Conservation (phyloP, 1,140 invertebrate species). For the Mactra quadrangularis region DNA sequence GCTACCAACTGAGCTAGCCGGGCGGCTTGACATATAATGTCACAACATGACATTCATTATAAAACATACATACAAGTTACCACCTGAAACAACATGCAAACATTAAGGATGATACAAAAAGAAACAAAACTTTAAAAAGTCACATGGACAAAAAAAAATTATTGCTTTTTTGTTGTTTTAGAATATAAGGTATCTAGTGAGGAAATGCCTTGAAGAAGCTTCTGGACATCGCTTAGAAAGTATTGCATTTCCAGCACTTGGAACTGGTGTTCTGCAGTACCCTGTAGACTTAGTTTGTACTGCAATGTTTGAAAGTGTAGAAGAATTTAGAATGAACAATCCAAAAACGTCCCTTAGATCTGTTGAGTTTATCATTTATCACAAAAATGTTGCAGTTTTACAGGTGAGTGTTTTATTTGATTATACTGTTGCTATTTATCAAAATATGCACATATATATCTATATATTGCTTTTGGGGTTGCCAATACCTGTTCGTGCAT, state of each 20-base stretch:
- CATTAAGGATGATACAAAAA: too few relatives aligned
- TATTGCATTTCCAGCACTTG: constrained; percentile 60
- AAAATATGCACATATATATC: too few relatives aligned
- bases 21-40: too few relatives aligned
- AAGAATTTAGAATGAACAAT: constrained; percentile 1
- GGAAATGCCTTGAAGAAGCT: not conserved
- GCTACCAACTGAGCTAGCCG: too few relatives aligned
- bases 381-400: constrained; percentile 11
- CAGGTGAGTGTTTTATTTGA: constrained; percentile 9
- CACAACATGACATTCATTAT: too few relatives aligned
- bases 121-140: too few relatives aligned
- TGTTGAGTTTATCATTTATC: constrained; percentile 47
- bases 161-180: too few relatives aligned
- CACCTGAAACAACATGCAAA: too few relatives aligned
- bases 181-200: constrained; percentile 10
- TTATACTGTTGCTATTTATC: not conserved
- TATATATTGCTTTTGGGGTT: not conserved
- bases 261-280: constrained; percentile 49
- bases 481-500: too few relatives aligned
- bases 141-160: too few relatives aligned
- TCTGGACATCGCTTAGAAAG: not conserved
- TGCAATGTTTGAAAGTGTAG: constrained; percentile 45
- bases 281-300: constrained; percentile 24
- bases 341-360: not conserved
- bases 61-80: too few relatives aligned